Evolutionary conservation across 30 jellyfish, hydroid and myxozoan genomes (phyloP), one percentile per base, ranked within the genome.

Genomic region (Hydractinia echinata): DNA sequence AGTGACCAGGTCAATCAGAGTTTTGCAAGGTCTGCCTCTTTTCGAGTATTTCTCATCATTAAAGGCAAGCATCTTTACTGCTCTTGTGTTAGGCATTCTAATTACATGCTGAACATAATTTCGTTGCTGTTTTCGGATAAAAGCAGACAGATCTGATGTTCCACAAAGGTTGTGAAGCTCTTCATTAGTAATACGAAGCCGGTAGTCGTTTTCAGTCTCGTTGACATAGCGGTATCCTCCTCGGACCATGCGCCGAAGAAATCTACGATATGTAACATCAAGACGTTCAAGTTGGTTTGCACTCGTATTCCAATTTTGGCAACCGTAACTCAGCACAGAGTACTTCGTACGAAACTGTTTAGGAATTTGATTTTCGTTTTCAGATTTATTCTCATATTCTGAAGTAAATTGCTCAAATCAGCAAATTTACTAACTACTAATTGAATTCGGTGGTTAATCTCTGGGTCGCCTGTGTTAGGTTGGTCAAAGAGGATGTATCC

Each of bases 291-390:
- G 8, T 67, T 67, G 77, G 48, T 19, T 19, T 14, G 77, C 48
- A 44, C 10, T 67, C 14, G 48, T 9, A 20, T 67, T 67, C 77
- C 77, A 67, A 19, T 67, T 67, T 19, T 67, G 77, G 48, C 77
- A 67, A 13, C 44, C 48, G 48, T 20, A n/a, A n/a, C 8, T 67
- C 44, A 9, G 68, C 68, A 56, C 77, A 67, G 77, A 8, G 44
- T 13, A 44, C 77, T 67, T 67, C 77, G 77, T 9, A 67, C 77
- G 48, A 67, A 67, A 67, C 77, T 67, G 77, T 67, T 67, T 44
- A 67, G 48, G 19, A 67, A 67, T 19, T 19, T 67, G 13, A 67
- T 67, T 19, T n/a, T n/a, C n/a, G n/a, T n/a, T 19, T 67, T 67
- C 10, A 9, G 13, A 19, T 67, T 9, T 13, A 67, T 67, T 10